Conservation (phyloP, 2,888 invertebrate genomes). For the Schizotus pectinicornis region DNA sequence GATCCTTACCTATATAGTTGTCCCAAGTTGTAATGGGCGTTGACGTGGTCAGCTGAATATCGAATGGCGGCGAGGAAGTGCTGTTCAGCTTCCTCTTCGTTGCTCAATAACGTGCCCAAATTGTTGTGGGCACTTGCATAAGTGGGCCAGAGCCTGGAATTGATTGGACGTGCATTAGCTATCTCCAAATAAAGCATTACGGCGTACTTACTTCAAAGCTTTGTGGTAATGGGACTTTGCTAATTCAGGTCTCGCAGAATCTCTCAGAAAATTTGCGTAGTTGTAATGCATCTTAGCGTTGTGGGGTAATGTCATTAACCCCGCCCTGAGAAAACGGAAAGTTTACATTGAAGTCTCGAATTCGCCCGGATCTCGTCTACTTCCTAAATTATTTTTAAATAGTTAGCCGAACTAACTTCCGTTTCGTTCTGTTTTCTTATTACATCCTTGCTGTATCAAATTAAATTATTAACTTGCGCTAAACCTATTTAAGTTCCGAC, state of each 20-base stretch:
- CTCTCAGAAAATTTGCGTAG: conserved; percentile 84
- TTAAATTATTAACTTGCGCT: neutral
- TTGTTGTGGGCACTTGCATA: conserved; percentile 90
- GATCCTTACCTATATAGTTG: conserved; percentile 76
- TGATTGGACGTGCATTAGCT: conserved; percentile 14
- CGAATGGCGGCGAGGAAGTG: conserved; percentile 78
- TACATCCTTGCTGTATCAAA: neutral
- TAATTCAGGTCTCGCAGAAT: conserved; percentile 72
- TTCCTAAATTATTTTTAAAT: conserved; percentile 6
- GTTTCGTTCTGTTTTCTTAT: neutral
- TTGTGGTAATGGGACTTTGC: conserved; percentile 81
- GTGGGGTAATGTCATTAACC: conserved; percentile 77
- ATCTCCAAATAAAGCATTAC: conserved; percentile 6
- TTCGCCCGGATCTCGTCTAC: neutral
- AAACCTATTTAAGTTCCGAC: neutral
- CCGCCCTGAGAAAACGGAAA: conserved; percentile 66
- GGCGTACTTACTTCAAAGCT: conserved; percentile 73
- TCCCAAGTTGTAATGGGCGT: conserved; percentile 85
- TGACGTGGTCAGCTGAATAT: conserved; percentile 77
- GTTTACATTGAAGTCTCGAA: conserved; percentile 6
- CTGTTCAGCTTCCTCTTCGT: conserved; percentile 72
- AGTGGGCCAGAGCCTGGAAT: conserved; percentile 78
- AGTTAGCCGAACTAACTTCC: neutral
- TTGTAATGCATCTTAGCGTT: conserved; percentile 93
- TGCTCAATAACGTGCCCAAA: conserved; percentile 77